Evolutionary conservation across 1,140 invertebrate species (phyloP).

Genomic region (Condylostylus longicornis): DNA sequence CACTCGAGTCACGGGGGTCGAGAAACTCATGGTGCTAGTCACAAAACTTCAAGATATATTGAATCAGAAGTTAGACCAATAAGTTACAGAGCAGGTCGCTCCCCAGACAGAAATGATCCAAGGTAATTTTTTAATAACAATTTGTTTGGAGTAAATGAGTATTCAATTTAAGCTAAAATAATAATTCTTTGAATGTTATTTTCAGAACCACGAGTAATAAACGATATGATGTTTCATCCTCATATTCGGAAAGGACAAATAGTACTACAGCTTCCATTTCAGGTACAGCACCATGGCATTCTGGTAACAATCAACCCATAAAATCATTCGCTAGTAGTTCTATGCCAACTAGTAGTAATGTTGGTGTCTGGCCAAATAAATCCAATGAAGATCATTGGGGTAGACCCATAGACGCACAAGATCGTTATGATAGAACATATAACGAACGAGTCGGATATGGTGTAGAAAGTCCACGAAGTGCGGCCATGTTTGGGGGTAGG

Average conservation of each 20-base stretch:
- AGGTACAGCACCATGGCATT: slow-evolving; percentile 15
- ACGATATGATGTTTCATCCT: slow-evolving; percentile 2
- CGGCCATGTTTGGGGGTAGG: not conserved
- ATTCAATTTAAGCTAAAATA: no score
- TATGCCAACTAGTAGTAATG: slow-evolving; percentile 3
- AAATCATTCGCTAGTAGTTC: slow-evolving; percentile 1
- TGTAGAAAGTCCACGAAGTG: not conserved
- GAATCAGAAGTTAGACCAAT: not conserved
- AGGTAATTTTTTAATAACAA: slow-evolving; percentile 13
- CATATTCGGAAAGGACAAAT: slow-evolving; percentile 2
- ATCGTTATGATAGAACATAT: slow-evolving; percentile 27
- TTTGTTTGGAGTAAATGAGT: no score
- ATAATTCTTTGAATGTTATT: no score
- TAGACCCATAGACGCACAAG: slow-evolving; percentile 15
- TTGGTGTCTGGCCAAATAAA: not conserved
- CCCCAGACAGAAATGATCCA: slow-evolving; percentile 9
- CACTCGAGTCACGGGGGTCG: not conserved
- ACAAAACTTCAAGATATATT: not conserved
- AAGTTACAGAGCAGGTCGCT: slow-evolving; percentile 5
- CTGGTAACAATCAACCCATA: slow-evolving; percentile 20
- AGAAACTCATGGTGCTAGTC: not conserved
- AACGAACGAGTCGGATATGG: slow-evolving; percentile 17
- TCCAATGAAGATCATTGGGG: slow-evolving; percentile 25
- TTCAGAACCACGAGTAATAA: not conserved
- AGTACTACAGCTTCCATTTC: slow-evolving; percentile 14